phyloP scores from a whole-genome alignment of 2,888 invertebrate species.

The Lasius platythorax region DNA sequence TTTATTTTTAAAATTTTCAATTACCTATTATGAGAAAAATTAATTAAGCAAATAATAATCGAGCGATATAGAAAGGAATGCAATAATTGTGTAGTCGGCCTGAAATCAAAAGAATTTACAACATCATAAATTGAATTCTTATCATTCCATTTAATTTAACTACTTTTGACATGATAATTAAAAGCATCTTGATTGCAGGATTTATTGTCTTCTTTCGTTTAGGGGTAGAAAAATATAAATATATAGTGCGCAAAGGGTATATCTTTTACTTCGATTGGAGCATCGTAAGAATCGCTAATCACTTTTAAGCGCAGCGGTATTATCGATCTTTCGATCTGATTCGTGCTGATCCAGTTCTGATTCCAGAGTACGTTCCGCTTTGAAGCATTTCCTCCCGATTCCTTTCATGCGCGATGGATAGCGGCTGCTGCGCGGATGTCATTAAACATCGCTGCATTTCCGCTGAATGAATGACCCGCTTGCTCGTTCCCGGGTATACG shows the following conservation, averaged over 20 bases:
- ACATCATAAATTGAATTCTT: constrained; percentile 7
- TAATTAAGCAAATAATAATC: not conserved
- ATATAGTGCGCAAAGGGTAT: not conserved
- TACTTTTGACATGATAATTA: not conserved
- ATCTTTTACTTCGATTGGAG: not conserved
- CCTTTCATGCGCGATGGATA: constrained; percentile 46
- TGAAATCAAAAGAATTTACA: not conserved
- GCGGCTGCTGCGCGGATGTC: constrained; percentile 27
- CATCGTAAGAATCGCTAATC: constrained; percentile 58
- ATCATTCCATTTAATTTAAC: not conserved
- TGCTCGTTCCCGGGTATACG: not conserved
- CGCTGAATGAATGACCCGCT: constrained; percentile 42
- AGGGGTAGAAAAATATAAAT: not conserved
- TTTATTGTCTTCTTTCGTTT: not conserved
- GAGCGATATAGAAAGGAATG: not conserved
- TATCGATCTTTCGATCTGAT: constrained; percentile 38
- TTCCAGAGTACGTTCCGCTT: not conserved
- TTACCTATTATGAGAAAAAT: not conserved
- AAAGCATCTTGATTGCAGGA: not conserved
- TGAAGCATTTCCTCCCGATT: constrained; percentile 11
- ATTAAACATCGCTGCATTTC: constrained; percentile 48
- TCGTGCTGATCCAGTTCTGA: constrained; percentile 1
- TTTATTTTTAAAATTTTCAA: not conserved
- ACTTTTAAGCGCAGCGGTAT: constrained; percentile 12
- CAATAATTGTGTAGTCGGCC: not conserved